Evolutionary conservation across 2,888 invertebrate genomes (phyloP), one percentile per base, ranked within the genome.

Genomic region (Magallana nippona): DNA sequence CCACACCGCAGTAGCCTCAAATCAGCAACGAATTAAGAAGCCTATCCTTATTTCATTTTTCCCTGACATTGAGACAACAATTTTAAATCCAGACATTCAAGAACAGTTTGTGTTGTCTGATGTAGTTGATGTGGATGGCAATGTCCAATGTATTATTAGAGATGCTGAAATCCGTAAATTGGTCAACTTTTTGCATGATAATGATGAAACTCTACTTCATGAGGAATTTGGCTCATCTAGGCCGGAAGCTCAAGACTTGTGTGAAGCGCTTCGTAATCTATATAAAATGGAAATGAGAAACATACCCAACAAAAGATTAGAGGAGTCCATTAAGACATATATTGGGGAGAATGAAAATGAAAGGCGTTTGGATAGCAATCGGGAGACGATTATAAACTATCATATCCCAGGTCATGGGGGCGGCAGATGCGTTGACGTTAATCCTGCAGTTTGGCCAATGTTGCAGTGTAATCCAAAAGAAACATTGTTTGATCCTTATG

Each of bases 21-120:
- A 71, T 27, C 22, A 71, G 22, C 71, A 71, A 22, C 71, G 22
- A 22, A 71, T 71, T 5, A 71, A 32, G 27, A 71, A 71, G 15
- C 71, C 71, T 1, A 27, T 71, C 15, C 71, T 71, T 71, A 71
- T 71, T 27, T 71, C 71, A 71, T 71, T 71, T 15, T 71, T 71
- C 32, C 71, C 71, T 19, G 32, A 71, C 32, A 71, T 71, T 32
- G 22, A 27, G 71, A 71, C 22, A 22, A 71, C 22, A 32, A 10
- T 71, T 27, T 27, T 71, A 32, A 71, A 22, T 71, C 27, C 71
- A 27, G 71, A 71, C 15, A 27, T 71, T 13, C 22, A 71, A 22
- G 13, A 71, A 22, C 22, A 71, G 27, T 71, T 71, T 71, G 71
- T 71, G 13, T 27, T 71, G 71, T 27, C 71, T 15, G 71, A 71